A percentile compares a stretch with the other conserved stretches of the same genome.
Conservation (phyloP, 2,888 invertebrate genomes). For the Cyclophora albipunctata region DNA sequence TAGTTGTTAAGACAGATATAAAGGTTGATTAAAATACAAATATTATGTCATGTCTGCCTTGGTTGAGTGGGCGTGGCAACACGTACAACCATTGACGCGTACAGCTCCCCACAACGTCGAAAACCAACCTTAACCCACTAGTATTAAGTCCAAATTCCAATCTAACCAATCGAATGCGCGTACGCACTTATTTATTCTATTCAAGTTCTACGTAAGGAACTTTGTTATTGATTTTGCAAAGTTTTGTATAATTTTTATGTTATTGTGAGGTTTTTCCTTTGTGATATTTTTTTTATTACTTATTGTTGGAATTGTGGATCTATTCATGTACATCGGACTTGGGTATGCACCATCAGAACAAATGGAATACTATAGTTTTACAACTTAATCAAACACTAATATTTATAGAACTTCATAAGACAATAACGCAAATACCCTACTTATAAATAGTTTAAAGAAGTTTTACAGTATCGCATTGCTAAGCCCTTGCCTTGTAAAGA, state of each 20-base stretch:
- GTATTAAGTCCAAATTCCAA: slow-evolving; percentile 2
- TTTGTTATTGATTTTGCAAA: slow-evolving; percentile 8
- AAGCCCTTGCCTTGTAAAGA: too few species aligned
- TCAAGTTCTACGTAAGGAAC: slow-evolving; percentile 5
- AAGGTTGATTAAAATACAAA: background rate
- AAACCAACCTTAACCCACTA: slow-evolving; percentile 1
- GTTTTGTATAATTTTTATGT: slow-evolving; percentile 2
- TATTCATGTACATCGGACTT: too few species aligned
- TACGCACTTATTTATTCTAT: background rate
- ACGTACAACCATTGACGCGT: background rate
- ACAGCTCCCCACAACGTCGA: background rate
- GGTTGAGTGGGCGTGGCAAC: slow-evolving; percentile 11
- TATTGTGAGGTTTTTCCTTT: background rate
- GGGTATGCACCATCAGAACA: too few species aligned
- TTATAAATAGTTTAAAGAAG: too few species aligned
- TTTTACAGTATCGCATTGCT: too few species aligned
- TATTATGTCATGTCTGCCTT: slow-evolving; percentile 14
- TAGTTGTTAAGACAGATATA: background rate
- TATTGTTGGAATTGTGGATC: too few species aligned
- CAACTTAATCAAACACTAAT: too few species aligned
- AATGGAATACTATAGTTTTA: too few species aligned
- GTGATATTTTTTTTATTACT: too few species aligned
- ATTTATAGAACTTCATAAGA: too few species aligned
- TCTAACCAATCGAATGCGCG: background rate
- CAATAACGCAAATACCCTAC: too few species aligned